A percentile compares a stretch with the other conserved stretches of the same genome.
phyloP scores from a whole-genome alignment of 2,888 invertebrate species.

The Nemotelus pantherinus region DNA sequence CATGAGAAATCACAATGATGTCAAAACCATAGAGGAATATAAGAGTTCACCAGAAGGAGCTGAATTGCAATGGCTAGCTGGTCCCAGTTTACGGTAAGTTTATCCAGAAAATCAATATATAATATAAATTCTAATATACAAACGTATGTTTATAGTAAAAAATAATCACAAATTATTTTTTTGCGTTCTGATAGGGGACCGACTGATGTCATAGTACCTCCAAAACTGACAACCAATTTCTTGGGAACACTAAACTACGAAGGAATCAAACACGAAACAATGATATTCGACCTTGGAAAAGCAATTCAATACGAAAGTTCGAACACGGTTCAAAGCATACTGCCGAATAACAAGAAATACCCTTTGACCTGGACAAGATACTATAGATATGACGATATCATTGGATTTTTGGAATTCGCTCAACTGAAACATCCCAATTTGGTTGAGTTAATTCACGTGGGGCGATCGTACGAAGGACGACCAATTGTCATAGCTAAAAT shows the following conservation, averaged over 20 bases:
- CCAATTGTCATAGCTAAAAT: conserved; percentile 78
- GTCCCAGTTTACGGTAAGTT: conserved; percentile 65
- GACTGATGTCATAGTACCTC: conserved; percentile 79
- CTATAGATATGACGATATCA: conserved; percentile 76
- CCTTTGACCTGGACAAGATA: conserved; percentile 78
- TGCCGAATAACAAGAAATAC: conserved; percentile 64
- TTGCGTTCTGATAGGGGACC: conserved; percentile 62
- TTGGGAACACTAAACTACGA: conserved; percentile 68
- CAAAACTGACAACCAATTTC: conserved; percentile 67
- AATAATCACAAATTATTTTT: not conserved
- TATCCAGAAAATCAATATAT: not conserved
- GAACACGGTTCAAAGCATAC: conserved; percentile 58
- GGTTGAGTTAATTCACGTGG: conserved; percentile 76
- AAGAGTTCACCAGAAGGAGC: conserved; percentile 65
- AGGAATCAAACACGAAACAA: conserved; percentile 72
- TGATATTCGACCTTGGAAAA: conserved; percentile 80
- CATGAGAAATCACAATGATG: conserved; percentile 64
- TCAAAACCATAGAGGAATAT: conserved; percentile 64
- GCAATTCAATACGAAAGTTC: conserved; percentile 74
- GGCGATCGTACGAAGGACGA: conserved; percentile 77
- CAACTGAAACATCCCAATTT: conserved; percentile 72
- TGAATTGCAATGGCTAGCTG: conserved; percentile 71
- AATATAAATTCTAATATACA: conserved; percentile 1
- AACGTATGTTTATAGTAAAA: not conserved
- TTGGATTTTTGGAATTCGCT: conserved; percentile 75